These are phyloP conservation scores for Caenorhabditis sp. DNA, from an alignment of 2,888 invertebrate species.

Conservation along the genomic window DNA sequence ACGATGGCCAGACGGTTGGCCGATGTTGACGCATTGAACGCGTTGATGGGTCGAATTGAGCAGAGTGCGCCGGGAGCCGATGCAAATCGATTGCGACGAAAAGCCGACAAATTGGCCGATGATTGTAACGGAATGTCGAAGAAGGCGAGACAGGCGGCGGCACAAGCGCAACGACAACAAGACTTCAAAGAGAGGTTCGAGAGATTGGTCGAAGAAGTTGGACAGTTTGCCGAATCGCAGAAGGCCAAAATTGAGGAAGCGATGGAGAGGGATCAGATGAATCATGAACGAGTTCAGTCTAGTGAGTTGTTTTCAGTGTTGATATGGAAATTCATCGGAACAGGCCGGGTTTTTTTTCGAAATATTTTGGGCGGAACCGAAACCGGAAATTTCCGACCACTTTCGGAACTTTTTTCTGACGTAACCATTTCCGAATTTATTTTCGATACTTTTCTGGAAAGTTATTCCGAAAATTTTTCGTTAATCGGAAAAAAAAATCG, in stretches of 20 bases:
- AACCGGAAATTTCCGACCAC: too few species aligned
- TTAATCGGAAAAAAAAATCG: too few species aligned
- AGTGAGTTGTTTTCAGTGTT: constrained; percentile 49
- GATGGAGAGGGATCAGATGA: constrained; percentile 41
- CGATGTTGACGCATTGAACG: constrained; percentile 49
- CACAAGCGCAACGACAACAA: constrained; percentile 45
- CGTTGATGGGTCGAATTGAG: constrained; percentile 46
- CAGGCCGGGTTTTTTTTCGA: too few species aligned
- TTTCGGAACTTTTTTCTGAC: too few species aligned
- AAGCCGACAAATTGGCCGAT: constrained; percentile 53
- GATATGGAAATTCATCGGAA: neutral
- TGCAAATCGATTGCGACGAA: constrained; percentile 55
- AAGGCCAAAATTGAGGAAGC: constrained; percentile 44
- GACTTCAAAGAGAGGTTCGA: constrained; percentile 32
- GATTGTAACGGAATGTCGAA: constrained; percentile 53
- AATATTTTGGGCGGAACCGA: too few species aligned
- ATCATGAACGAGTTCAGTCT: constrained; percentile 40
- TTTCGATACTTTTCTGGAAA: neutral
- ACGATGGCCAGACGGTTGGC: constrained; percentile 46
- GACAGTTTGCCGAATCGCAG: constrained; percentile 31
- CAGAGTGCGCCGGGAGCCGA: constrained; percentile 56
- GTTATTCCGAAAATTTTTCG: too few species aligned
- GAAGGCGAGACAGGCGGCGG: constrained; percentile 48
- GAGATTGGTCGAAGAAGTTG: constrained; percentile 36
- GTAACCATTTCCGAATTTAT: too few species aligned